phyloP scores from a whole-genome alignment of 2,888 invertebrate species.

The Amphiduros pacificus region DNA sequence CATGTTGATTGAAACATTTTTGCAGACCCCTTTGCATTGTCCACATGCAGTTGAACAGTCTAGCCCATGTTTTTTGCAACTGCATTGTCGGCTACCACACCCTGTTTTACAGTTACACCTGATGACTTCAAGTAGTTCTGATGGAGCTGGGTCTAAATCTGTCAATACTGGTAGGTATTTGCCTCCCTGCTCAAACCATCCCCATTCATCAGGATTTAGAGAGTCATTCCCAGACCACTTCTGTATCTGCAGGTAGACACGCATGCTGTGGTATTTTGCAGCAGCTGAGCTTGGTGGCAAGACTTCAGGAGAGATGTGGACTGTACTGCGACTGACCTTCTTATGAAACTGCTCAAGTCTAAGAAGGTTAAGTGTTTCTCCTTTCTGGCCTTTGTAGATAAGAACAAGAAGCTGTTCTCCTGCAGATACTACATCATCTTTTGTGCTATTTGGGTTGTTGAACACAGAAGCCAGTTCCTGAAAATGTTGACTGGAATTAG shows the following conservation, averaged over 20 bases:
- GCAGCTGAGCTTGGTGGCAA: slow-evolving; percentile 35
- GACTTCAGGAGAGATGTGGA: slow-evolving; percentile 26
- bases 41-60: slow-evolving; percentile 20
- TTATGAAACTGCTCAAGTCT: slow-evolving; percentile 16
- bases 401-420: background rate
- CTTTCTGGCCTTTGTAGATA: background rate
- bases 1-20: too few relatives aligned
- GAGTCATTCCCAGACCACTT: slow-evolving; percentile 23
- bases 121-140: slow-evolving; percentile 28
- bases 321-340: slow-evolving; percentile 19
- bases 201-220: slow-evolving; percentile 28
- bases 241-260: slow-evolving; percentile 33
- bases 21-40: slow-evolving; percentile 17
- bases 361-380: background rate
- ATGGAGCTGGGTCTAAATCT: slow-evolving; percentile 29
- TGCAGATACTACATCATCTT: background rate
- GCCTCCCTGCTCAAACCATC: slow-evolving; percentile 23
- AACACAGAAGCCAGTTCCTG: background rate
- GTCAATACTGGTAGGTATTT: slow-evolving; percentile 17
- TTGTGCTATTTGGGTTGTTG: background rate
- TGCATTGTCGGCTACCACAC: slow-evolving; percentile 27
- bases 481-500: too few relatives aligned
- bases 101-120: slow-evolving; percentile 30
- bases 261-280: slow-evolving; percentile 27
- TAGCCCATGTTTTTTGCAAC: slow-evolving; percentile 23